Base-by-base conservation (phyloP, 2,888 invertebrate genomes). In the Choristoneura rosaceana region DNA sequence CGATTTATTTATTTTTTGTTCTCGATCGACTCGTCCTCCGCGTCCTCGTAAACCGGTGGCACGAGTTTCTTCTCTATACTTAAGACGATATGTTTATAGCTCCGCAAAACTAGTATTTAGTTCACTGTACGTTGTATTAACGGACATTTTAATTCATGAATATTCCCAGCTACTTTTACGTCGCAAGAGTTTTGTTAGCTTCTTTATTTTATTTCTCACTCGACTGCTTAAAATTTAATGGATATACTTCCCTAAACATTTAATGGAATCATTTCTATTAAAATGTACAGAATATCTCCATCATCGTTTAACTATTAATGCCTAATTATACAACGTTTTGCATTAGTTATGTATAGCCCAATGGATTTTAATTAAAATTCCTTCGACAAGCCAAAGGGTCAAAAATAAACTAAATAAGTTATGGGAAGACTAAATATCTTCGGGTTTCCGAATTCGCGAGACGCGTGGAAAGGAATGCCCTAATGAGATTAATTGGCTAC, bases 401-500 rank as follows among this genome's bases (percentile, higher is more conserved):
- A 43, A 52, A 68, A 68, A 69, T 64, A 61, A 74, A 73, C 58
- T 70, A 66, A 74, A 76, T 61, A 69, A 73, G 64, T 59, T 67
- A 47, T 55, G 34, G 65, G 58, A 69, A 75, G 69, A 61, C 65
- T 59, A 58, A 66, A 67, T 74, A 50, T 63, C 70, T 74, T 15
- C 33, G 83, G 84, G 84, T 86, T 85, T 86, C 81, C 82, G 83
- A 87, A 86, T 88, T 87, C 85, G 86, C 86, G 83, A 68, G 83
- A 78, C 86, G 87, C 88, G 87, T 86, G 80, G 83, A 79, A 70
- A 86, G 86, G 91, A 91, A 94, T 93, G 88, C 88, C 84, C 84
- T 93, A 93, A 92, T 92, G 90, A 92, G 90, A 92, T 92, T 88
- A 90, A 93, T 84, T 90, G 92, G 87, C 81, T 85, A 82, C 85